Evolutionary conservation across 2,888 invertebrate genomes (phyloP), one percentile per base, ranked within the genome.

Genomic region (Agonopterix arenella): DNA sequence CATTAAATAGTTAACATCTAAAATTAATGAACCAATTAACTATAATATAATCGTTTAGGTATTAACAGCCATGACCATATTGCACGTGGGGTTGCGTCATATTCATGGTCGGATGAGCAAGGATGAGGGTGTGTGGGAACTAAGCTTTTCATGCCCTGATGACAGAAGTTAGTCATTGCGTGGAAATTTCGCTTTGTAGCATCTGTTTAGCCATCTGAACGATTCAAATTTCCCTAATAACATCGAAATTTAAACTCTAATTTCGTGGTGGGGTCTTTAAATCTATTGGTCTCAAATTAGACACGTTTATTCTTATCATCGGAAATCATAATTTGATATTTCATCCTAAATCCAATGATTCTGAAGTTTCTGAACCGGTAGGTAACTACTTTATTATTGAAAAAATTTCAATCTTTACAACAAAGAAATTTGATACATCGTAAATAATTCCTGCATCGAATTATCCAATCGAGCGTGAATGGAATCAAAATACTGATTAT

Each of bases 401-500:
- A 28, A 7, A 28, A 18, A 5, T 28, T 28, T 28, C 28, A 28
- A 5, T 7, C 28, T 48, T 10, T 9, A 5, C 44, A 44, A 54
- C 50, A 52, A 50, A 47, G 51, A 57, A 50, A 49, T 49, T 42
- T 50, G 56, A 56, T 49, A 53, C 48, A 49, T 48, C 13, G 44
- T 11, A 52, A 28, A 50, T 62, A 63, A 68, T 62, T 58, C 67
- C 58, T 63, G 71, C 67, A 72, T 74, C 70, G 62, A 69, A 74
- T 72, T 63, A 68, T 67, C 73, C 66, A 78, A 82, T 80, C 76
- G 71, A 55, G 71, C 76, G 66, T 75, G 73, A 75, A 77, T 66
- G 60, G 64, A 69, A 80, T 80, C 77, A 78, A 80, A 81, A 83
- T 78, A 78, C 75, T 78, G 79, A 84, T 84, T 84, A 73, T 79